A percentile compares a stretch with the other conserved stretches of the same genome.
Evolutionary conservation across 1,140 invertebrate species (phyloP).

Genomic region (Araneus ventricosus): DNA sequence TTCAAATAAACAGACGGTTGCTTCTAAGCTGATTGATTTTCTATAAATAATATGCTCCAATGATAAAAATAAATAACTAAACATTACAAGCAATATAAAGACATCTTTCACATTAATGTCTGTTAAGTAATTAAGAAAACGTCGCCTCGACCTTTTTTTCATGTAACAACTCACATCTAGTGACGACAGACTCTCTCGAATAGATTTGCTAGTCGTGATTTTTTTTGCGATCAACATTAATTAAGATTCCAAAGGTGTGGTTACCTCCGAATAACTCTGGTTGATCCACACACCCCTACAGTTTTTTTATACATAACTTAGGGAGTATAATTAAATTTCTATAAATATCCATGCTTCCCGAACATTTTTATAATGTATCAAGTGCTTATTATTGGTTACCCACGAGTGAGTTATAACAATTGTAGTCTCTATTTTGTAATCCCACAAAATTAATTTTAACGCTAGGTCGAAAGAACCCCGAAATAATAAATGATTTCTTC

Average conservation of each 20-base stretch:
- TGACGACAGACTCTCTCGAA: constrained; percentile 34
- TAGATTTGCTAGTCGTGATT: constrained; percentile 46
- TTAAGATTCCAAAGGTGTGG: constrained; percentile 71
- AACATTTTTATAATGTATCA: constrained; percentile 71
- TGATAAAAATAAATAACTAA: background rate
- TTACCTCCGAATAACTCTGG: constrained; percentile 64
- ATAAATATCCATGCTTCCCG: constrained; percentile 65
- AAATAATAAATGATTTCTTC: constrained; percentile 72
- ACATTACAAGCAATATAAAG: constrained; percentile 2
- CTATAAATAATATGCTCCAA: background rate
- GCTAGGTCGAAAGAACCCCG: constrained; percentile 4
- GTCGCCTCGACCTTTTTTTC: constrained; percentile 12
- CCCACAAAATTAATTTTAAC: constrained; percentile 68
- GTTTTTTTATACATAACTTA: constrained; percentile 60
- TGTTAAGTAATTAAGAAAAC: constrained; percentile 53
- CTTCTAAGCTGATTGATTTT: constrained; percentile 3
- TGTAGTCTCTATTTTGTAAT: constrained; percentile 68
- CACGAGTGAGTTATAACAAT: constrained; percentile 65
- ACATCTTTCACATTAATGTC: background rate
- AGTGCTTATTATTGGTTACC: constrained; percentile 69
- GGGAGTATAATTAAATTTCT: constrained; percentile 71
- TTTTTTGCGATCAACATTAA: constrained; percentile 69
- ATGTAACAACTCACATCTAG: constrained; percentile 40
- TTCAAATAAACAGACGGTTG: background rate
- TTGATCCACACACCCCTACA: constrained; percentile 57